Percentiles rank a stretch among this genome's conserved stretches.
Conservation (phyloP, 2,888 invertebrate genomes). For the Lepidonotus clava region DNA sequence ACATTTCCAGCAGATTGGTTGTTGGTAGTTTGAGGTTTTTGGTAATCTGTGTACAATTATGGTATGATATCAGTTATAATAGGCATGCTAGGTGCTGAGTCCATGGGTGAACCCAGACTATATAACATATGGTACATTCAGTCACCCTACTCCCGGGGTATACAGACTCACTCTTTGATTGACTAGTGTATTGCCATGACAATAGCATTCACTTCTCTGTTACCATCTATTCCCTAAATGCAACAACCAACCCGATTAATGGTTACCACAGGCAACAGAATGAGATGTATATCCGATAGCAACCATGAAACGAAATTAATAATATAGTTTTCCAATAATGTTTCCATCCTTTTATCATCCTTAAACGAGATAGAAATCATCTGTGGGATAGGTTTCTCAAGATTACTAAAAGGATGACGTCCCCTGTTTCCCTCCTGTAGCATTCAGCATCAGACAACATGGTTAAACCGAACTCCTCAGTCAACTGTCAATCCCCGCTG, state of each 20-base stretch:
- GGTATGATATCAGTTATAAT: constrained; percentile 39
- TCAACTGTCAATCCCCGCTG: constrained; percentile 35
- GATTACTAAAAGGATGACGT: neutral
- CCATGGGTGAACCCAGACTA: neutral
- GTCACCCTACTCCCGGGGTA: neutral
- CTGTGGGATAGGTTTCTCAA: neutral
- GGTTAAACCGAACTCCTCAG: constrained; percentile 3
- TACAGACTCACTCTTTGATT: neutral
- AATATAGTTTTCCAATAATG: too few relatives aligned
- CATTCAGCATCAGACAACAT: constrained; percentile 3
- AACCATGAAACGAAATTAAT: constrained; percentile 17
- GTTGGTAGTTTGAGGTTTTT: constrained; percentile 15
- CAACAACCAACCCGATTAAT: constrained; percentile 10
- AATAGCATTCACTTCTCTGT: neutral
- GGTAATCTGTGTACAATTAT: neutral
- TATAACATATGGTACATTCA: neutral
- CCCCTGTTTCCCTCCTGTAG: neutral
- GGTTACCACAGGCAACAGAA: constrained; percentile 1
- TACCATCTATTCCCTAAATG: constrained; percentile 25
- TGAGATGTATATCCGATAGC: constrained; percentile 26
- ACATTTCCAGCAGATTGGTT: constrained; percentile 19
- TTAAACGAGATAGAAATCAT: neutral
- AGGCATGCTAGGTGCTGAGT: constrained; percentile 7
- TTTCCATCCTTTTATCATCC: neutral
- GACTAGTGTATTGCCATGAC: constrained; percentile 18